These are phyloP conservation scores for Ectropis grisescens DNA, from an alignment of 1,140 invertebrate genomes.

Conservation along the genomic window DNA sequence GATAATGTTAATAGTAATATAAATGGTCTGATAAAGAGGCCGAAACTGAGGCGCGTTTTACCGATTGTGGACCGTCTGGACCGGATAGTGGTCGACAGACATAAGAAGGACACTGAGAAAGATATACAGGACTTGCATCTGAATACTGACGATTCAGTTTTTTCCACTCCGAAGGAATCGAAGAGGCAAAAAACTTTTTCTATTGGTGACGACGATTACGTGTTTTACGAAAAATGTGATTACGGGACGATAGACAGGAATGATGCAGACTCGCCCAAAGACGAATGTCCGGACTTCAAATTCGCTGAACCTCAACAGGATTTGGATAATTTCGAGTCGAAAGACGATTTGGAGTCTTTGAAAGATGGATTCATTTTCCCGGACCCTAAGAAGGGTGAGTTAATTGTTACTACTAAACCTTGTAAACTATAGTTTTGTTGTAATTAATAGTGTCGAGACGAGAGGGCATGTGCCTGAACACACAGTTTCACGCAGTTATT, in stretches of 20 bases:
- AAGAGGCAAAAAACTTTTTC: slow-evolving; percentile 52
- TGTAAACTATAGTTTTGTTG: no score
- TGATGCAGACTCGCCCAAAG: slow-evolving; percentile 32
- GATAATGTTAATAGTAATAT: slow-evolving; percentile 53
- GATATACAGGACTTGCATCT: slow-evolving; percentile 50
- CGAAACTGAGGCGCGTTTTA: slow-evolving; percentile 48
- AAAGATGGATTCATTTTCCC: slow-evolving; percentile 26
- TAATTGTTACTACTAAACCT: no score
- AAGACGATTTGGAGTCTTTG: no score
- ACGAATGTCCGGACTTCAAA: slow-evolving; percentile 23
- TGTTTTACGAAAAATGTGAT: slow-evolving; percentile 59
- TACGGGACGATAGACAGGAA: slow-evolving; percentile 51
- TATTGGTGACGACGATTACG: slow-evolving; percentile 41
- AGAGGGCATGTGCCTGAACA: no score
- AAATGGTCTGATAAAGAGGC: slow-evolving; percentile 48
- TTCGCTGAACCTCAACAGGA: slow-evolving; percentile 23
- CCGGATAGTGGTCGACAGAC: slow-evolving; percentile 46
- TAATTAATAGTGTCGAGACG: no score
- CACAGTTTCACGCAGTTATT: no score
- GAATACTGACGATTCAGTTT: slow-evolving; percentile 51
- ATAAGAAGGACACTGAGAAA: slow-evolving; percentile 22
- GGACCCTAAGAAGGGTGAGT: slow-evolving; percentile 22
- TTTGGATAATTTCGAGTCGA: no score
- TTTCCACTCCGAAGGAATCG: slow-evolving; percentile 33
- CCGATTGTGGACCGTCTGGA: slow-evolving; percentile 49